Base-by-base conservation (phyloP, 2,113 vertebrate species). In the Sapayoa aenigma region DNA sequence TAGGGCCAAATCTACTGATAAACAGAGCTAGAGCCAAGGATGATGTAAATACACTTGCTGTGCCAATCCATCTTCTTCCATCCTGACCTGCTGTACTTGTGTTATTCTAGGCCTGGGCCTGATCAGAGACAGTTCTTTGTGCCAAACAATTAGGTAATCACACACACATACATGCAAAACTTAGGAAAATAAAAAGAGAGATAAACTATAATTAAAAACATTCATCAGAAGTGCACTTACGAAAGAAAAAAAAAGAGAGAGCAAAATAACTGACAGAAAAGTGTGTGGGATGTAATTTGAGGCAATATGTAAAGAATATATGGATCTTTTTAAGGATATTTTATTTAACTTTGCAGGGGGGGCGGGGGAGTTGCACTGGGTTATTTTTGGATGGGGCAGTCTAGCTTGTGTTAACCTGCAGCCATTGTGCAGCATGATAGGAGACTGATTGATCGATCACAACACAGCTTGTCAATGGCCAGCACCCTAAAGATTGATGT, bases 21-120 rank as follows among this genome's bases (percentile, higher is more conserved):
- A 95, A 84, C 31, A 2, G 8, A 78, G 44, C 30, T 72, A 77
- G 50, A 92, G 88, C 76, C 92, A 90, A 65, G 31, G 46, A 79
- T 95, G 83, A 96, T 68, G 80, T 87, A 92, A 96, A 93, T 69
- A 76, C 16, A 5, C 18, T 71, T 78, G 49, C 37, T 74, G 14
- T 90, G 93, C 92, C 94, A 93, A 90, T 56, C 60, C 23, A 94
- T 92, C 68, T 92, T 92, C 85, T 81, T 75, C 88, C 80, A 95
- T 39, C 52, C 76, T 81, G 76, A 90, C 60, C 92, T 89, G 53
- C 58, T 31, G 27, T 14, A 65, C 11, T 90, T 60, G 9, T 88
- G 56, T 93, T 92, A 58, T 77, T 84, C 73, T 74, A 81, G n/a
- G 56, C 28, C 83, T 90, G 68, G 44, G 27, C 65, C 85, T 60